A percentile compares a stretch with the other conserved stretches of the same genome.
These are phyloP conservation scores for Anthoscopus minutus DNA, from an alignment of 2,113 vertebrate species.

Conservation along the genomic window DNA sequence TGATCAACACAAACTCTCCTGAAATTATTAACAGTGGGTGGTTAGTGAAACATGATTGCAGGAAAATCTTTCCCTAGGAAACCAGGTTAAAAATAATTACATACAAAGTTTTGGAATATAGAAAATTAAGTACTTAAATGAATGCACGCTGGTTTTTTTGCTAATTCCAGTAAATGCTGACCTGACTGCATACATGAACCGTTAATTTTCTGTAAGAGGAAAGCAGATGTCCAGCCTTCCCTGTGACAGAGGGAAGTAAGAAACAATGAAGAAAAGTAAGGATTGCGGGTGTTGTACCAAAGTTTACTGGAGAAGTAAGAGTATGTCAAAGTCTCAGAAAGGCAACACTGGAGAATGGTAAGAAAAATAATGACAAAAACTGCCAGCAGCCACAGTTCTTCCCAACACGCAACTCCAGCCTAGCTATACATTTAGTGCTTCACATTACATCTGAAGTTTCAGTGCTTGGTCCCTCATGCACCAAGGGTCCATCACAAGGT, in stretches of 20 bases:
- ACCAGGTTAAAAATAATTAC: constrained; percentile 38
- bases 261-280: neutral
- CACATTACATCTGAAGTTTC: neutral
- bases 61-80: constrained; percentile 18
- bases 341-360: neutral
- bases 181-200: neutral
- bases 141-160: neutral
- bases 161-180: neutral
- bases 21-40: constrained; percentile 34
- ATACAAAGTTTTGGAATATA: neutral
- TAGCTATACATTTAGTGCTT: neutral
- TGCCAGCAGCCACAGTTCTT: neutral
- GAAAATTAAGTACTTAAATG: constrained; percentile 26
- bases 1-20: neutral
- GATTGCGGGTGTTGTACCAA: neutral
- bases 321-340: neutral
- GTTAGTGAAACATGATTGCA: constrained; percentile 38
- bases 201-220: neutral
- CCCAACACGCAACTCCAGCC: neutral
- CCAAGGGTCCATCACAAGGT: neutral
- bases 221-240: neutral
- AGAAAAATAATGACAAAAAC: neutral
- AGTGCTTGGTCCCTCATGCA: neutral
- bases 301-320: neutral
- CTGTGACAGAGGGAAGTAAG: neutral